Evolutionary conservation across 1,140 invertebrate genomes (phyloP), one percentile per base, ranked within the genome.

Genomic region (Cepaea nemoralis): DNA sequence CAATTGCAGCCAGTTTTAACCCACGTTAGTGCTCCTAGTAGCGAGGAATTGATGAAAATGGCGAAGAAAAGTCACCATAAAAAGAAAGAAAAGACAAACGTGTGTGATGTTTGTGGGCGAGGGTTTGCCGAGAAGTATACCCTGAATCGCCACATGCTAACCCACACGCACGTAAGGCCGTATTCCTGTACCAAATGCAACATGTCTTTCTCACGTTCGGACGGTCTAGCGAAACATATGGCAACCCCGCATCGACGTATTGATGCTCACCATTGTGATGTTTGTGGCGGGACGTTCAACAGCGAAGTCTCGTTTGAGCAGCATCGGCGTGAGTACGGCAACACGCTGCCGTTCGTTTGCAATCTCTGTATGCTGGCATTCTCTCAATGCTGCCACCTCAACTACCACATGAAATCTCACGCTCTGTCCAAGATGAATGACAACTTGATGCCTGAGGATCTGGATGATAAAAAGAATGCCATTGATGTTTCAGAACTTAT

Each of bases 371-470:
- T 80, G 78, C 69, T 80, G 66, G 78, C 78, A 8, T 80, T 80
- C 48, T 80, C 78, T 59, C 78, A 80, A 35, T 80, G 78, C 48
- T 80, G 78, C 42, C 78, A 80, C 35, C 78, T 80, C n/a, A 80
- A 80, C 78, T 80, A 80, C 48, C 78, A 80, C 45, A 80, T 80
- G 78, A 80, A 80, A 33, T 71, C 67, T 14, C 78, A 80, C 27
- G 71, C 78, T 24, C 63, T 78, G 19, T 63, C 39, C 63, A 78
- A 78, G 77, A 42, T 78, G 39, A 78, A 78, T 45, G 77, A 78
- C 59, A 69, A 40, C n/a, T 42, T 69, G 69, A 40, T 33, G 0
- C 10, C 77, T n/a, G 50, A 59, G 22, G 33, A 39, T 31, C 37
- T 40, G 40, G 63, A 78, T 27, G 59, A 78, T 63, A 78, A 78